Conservation (phyloP, 1,140 invertebrate genomes). For the Hyles vespertilio region DNA sequence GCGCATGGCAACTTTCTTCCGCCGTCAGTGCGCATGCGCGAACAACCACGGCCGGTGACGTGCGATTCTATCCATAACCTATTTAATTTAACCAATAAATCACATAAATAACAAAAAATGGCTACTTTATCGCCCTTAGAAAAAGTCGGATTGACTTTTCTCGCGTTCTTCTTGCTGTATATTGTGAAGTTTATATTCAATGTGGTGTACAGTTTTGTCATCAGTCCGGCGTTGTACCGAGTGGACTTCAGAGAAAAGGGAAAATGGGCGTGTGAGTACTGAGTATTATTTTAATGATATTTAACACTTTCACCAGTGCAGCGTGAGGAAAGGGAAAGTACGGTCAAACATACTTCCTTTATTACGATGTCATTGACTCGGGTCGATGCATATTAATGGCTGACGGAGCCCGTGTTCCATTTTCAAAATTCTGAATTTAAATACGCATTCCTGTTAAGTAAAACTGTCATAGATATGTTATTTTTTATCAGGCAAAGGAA, state of each 20-base stretch:
- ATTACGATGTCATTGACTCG: no score
- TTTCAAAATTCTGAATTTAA: no score
- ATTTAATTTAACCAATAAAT: not conserved
- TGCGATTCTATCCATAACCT: slow-evolving; percentile 28
- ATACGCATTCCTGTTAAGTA: no score
- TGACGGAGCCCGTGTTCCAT: no score
- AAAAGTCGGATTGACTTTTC: slow-evolving; percentile 34
- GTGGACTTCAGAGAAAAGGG: slow-evolving; percentile 59
- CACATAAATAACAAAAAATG: slow-evolving; percentile 26
- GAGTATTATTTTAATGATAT: slow-evolving; percentile 2
- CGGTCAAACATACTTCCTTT: no score
- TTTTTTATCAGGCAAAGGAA: no score
- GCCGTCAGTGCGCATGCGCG: slow-evolving; percentile 38
- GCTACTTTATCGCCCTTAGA: slow-evolving; percentile 28
- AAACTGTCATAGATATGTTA: no score
- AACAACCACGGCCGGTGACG: slow-evolving; percentile 31
- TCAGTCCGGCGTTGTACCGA: slow-evolving; percentile 48
- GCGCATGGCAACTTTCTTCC: slow-evolving; percentile 39
- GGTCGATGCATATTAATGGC: no score
- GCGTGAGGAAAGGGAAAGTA: no score
- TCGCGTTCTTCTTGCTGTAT: slow-evolving; percentile 27
- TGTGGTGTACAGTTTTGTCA: slow-evolving; percentile 44
- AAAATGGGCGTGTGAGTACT: slow-evolving; percentile 64
- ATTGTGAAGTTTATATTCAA: slow-evolving; percentile 34
- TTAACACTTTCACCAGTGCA: no score